These are phyloP conservation scores for Stegodyphus dumicola DNA, from an alignment of 1,140 invertebrate genomes.

Conservation along the genomic window DNA sequence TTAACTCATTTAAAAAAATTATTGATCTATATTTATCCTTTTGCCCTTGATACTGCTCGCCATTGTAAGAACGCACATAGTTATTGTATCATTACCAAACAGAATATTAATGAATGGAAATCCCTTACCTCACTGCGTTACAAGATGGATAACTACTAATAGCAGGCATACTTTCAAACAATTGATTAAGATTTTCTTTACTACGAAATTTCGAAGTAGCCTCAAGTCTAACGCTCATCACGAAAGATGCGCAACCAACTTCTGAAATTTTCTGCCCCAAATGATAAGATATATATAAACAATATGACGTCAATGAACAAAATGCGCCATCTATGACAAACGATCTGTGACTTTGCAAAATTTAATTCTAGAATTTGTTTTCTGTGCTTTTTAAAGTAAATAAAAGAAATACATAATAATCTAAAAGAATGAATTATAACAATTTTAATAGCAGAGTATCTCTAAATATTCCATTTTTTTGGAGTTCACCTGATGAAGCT, in stretches of 20 bases:
- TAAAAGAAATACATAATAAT: no score
- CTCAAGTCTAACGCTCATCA: slow-evolving; percentile 49
- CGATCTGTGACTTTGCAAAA: no score
- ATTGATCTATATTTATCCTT: slow-evolving; percentile 10
- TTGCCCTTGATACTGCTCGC: slow-evolving; percentile 4
- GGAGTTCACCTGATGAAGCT: no score
- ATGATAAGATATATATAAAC: background rate
- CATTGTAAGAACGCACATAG: slow-evolving; percentile 10
- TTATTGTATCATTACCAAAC: background rate
- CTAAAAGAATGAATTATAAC: no score
- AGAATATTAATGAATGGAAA: background rate
- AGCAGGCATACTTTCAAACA: slow-evolving; percentile 55
- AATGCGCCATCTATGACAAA: background rate
- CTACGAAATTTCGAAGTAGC: slow-evolving; percentile 15
- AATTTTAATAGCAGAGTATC: no score
- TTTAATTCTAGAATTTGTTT: no score
- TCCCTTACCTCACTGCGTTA: slow-evolving; percentile 29
- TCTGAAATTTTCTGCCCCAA: background rate
- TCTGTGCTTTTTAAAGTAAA: no score
- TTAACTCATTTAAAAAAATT: background rate
- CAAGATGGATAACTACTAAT: slow-evolving; percentile 45
- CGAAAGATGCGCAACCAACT: slow-evolving; percentile 1
- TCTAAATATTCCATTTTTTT: no score
- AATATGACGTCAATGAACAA: background rate
- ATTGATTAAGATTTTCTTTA: slow-evolving; percentile 56